phyloP scores from a whole-genome alignment of 64 coral and sea anemone genomes.

The Catalaphyllia jardinei region DNA sequence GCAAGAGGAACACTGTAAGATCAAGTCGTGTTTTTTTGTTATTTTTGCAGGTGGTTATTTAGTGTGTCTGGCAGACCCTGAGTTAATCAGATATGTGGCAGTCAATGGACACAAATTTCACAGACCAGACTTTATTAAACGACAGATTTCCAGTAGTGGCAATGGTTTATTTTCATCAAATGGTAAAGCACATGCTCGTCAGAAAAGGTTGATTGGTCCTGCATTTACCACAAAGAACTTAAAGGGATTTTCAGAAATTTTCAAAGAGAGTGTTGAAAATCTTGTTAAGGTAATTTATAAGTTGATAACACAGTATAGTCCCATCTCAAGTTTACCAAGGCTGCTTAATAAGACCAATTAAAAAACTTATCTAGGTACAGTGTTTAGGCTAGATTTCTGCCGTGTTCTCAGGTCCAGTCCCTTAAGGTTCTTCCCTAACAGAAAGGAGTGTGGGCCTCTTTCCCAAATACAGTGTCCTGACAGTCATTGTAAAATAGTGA shows the following conservation, averaged over 20 bases:
- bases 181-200: not conserved
- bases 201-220: slow-evolving; percentile 15
- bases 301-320: no score
- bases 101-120: not conserved
- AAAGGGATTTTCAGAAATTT: slow-evolving; percentile 1
- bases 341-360: no score
- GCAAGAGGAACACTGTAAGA: no score
- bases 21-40: not conserved
- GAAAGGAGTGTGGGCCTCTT: no score
- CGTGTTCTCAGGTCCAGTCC: no score
- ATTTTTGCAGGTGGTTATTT: not conserved
- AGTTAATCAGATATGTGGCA: not conserved
- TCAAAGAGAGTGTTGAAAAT: slow-evolving; percentile 1
- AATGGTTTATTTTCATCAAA: not conserved
- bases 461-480: no score
- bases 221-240: not conserved
- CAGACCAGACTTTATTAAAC: not conserved
- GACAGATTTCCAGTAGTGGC: not conserved
- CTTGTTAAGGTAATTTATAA: slow-evolving; percentile 14
- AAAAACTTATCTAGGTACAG: no score
- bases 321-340: no score
- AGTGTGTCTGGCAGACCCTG: not conserved
- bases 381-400: no score
- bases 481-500: no score
- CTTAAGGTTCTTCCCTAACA: no score